phyloP scores from a whole-genome alignment of 2,888 invertebrate species.

The Caenorhabditis afra region DNA sequence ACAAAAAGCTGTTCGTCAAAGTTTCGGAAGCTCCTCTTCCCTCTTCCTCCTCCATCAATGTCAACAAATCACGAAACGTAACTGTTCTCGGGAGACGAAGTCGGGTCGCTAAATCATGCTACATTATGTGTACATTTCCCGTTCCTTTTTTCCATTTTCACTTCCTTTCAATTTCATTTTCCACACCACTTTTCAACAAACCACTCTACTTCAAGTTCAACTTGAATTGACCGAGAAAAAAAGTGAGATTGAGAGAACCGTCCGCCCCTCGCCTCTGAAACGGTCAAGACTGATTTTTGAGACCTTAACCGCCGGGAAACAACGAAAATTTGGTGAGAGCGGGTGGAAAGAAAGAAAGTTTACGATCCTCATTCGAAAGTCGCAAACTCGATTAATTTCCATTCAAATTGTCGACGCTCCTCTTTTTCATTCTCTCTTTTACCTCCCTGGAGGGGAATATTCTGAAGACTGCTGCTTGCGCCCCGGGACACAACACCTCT shows the following conservation, averaged over 20 bases:
- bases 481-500: conserved; percentile 46
- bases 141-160: not conserved
- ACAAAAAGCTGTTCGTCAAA: conserved; percentile 27
- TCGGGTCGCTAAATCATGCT: conserved; percentile 36
- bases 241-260: not conserved
- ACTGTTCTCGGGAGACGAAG: conserved; percentile 30
- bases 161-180: conserved; percentile 1
- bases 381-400: conserved; percentile 38
- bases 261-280: not conserved
- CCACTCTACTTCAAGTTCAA: not conserved
- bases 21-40: conserved; percentile 5
- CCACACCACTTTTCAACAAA: conserved; percentile 7
- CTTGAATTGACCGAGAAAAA: too few relatives aligned
- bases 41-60: conserved; percentile 36
- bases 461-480: conserved; percentile 8
- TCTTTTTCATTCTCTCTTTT: not conserved
- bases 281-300: conserved; percentile 45
- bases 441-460: not conserved
- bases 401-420: conserved; percentile 31
- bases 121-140: conserved; percentile 56
- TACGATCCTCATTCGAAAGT: conserved; percentile 13
- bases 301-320: conserved; percentile 21
- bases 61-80: conserved; percentile 37
- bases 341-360: conserved; percentile 3
- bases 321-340: not conserved